phyloP scores from a whole-genome alignment of 2,888 invertebrate species.

The Drosophila koepferae region DNA sequence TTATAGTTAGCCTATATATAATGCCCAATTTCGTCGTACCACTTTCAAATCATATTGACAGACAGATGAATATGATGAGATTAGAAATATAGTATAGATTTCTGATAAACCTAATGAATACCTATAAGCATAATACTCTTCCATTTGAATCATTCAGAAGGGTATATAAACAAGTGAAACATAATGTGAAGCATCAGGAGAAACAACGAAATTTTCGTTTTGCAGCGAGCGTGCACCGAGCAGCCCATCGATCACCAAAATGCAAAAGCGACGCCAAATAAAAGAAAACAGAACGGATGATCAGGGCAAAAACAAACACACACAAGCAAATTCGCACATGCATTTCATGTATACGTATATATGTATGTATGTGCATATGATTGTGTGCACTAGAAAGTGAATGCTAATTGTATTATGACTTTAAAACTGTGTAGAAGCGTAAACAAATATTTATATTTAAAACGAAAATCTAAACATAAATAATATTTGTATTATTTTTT shows the following conservation, averaged over 20 bases:
- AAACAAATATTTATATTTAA: not conserved
- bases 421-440: not conserved
- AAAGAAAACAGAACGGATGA: conserved; percentile 37
- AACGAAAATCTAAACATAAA: not conserved
- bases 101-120: not conserved
- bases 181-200: conserved; percentile 43
- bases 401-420: conserved; percentile 31
- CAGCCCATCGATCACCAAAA: conserved; percentile 39
- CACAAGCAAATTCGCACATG: not conserved
- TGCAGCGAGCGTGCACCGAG: conserved; percentile 34
- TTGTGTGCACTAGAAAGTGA: conserved; percentile 45
- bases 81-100: not conserved
- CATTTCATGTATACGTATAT: not conserved
- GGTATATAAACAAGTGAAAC: conserved; percentile 39
- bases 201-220: conserved; percentile 23
- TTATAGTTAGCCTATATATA: not conserved
- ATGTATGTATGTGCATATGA: not conserved
- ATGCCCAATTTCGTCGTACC: not conserved
- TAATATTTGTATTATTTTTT: not conserved
- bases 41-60: not conserved
- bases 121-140: not conserved
- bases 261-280: conserved; percentile 30
- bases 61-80: not conserved
- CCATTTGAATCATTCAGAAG: not conserved
- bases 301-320: conserved; percentile 8